These are phyloP conservation scores for Merops nubicus DNA, from an alignment of 2,113 vertebrate genomes.

Conservation along the genomic window DNA sequence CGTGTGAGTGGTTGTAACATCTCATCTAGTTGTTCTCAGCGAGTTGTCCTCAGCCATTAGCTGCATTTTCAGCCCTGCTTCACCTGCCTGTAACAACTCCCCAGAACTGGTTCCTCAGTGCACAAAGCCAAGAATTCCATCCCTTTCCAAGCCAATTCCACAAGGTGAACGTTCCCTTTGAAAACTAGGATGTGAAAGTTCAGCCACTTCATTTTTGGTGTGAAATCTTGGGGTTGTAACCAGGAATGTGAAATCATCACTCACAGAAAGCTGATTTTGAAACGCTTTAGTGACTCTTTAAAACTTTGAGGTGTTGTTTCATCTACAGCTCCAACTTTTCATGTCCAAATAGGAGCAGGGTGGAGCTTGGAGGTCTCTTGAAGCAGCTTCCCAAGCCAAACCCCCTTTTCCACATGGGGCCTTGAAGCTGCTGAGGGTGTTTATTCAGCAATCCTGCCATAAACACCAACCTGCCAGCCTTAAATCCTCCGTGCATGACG, in stretches of 20 bases:
- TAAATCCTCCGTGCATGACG: background rate
- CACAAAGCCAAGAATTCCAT: background rate
- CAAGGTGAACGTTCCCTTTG: background rate
- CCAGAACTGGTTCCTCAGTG: background rate
- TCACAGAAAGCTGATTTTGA: background rate
- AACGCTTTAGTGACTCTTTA: background rate
- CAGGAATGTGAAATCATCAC: background rate
- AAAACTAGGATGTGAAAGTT: background rate
- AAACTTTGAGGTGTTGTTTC: background rate
- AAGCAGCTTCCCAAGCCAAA: background rate
- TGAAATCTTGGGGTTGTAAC: background rate
- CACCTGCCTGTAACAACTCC: background rate
- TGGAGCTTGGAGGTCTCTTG: background rate
- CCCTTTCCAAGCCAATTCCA: background rate
- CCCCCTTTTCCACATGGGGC: background rate
- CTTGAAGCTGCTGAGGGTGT: background rate
- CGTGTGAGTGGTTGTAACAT: no score
- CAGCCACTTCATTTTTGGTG: rapidly evolving
- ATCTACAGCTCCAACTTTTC: background rate
- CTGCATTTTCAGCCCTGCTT: background rate
- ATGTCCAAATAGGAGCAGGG: background rate
- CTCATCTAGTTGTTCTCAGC: no score
- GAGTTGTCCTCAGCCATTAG: background rate
- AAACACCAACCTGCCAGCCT: background rate
- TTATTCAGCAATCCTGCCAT: background rate